Conservation (phyloP, 2,888 invertebrate genomes). For the Tupiocoris notatus region DNA sequence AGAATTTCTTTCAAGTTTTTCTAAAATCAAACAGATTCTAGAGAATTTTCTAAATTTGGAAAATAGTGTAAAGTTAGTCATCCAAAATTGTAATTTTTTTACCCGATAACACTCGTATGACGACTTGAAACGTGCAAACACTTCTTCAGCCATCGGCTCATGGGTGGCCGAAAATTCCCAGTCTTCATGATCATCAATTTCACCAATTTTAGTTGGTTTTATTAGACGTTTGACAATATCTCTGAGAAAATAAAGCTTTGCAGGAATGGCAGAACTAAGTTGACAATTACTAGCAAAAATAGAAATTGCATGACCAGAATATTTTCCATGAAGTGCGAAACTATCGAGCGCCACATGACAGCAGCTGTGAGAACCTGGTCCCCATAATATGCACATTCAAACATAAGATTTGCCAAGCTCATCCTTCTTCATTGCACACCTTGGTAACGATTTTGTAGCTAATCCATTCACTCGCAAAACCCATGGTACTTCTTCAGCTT, state of each 20-base stretch:
- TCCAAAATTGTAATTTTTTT: not conserved
- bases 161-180: conserved; percentile 28
- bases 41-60: not conserved
- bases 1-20: conserved; percentile 22
- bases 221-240: conserved; percentile 18
- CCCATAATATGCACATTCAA: too few species aligned
- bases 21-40: too few species aligned
- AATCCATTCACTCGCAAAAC: not conserved
- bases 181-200: conserved; percentile 20
- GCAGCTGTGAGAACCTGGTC: too few species aligned
- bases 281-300: too few species aligned
- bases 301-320: too few species aligned
- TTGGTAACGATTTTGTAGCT: not conserved
- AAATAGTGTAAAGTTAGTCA: not conserved
- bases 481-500: conserved; percentile 21
- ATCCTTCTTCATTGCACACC: too few species aligned
- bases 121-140: conserved; percentile 1
- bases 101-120: conserved; percentile 12
- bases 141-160: conserved; percentile 1
- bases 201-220: conserved; percentile 2
- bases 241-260: too few species aligned
- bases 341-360: too few species aligned
- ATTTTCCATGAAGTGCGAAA: too few species aligned
- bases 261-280: too few species aligned
- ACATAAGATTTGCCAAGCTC: too few species aligned